Evolutionary conservation across 2,888 invertebrate species (phyloP).

Genomic region (Drosophila koepferae): DNA sequence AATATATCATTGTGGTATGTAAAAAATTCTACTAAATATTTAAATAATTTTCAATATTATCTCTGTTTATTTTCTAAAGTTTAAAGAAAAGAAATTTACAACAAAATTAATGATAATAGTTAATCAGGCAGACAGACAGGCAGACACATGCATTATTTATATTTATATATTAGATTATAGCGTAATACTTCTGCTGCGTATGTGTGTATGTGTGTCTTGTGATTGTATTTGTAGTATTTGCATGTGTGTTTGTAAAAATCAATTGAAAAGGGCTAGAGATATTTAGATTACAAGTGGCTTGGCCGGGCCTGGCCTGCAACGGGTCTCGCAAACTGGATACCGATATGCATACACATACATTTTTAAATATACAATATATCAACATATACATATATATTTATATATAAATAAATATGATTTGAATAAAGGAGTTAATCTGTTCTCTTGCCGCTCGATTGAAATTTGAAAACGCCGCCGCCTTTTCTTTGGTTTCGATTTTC

Average conservation of each 20-base stretch:
- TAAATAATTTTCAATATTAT: constrained; percentile 2
- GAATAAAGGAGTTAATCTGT: constrained; percentile 34
- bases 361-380: constrained; percentile 6
- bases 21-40: constrained; percentile 41
- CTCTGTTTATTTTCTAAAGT: constrained; percentile 58
- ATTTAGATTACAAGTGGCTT: constrained; percentile 21
- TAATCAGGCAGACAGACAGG: constrained; percentile 16
- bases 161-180: constrained; percentile 61
- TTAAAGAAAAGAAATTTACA: constrained; percentile 42
- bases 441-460: constrained; percentile 78
- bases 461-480: constrained; percentile 84
- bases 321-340: constrained; percentile 19
- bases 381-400: constrained; percentile 38
- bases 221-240: constrained; percentile 34
- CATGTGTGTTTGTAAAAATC: constrained; percentile 10
- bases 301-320: constrained; percentile 3
- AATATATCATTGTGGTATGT: constrained; percentile 51
- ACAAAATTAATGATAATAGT: constrained; percentile 24
- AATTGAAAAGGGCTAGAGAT: constrained; percentile 32
- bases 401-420: constrained; percentile 52
- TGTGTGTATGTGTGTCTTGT: constrained; percentile 39
- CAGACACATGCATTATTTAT: constrained; percentile 49
- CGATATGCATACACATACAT: constrained; percentile 34
- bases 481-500: constrained; percentile 85
- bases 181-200: constrained; percentile 68